Evolutionary conservation across 2,113 vertebrate species (phyloP).

Genomic region (Bagarius yarrelli): DNA sequence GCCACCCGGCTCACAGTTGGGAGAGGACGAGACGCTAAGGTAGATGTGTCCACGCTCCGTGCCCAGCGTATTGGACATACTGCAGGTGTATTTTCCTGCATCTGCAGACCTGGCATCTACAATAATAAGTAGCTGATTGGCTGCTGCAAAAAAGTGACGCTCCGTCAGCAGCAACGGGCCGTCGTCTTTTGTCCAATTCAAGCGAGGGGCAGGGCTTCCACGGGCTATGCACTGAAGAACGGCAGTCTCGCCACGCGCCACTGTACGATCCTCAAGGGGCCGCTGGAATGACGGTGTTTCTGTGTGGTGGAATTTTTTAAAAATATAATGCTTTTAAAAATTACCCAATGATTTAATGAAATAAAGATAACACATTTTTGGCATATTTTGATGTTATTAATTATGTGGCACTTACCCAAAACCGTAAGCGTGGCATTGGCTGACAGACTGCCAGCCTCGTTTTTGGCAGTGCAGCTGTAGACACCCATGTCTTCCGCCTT

Average conservation of each 20-base stretch:
- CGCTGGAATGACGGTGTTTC: slow-evolving; percentile 93
- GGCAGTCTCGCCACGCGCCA: slow-evolving; percentile 90
- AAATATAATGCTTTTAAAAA: background rate
- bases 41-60: slow-evolving; percentile 88
- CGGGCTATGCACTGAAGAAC: slow-evolving; percentile 95
- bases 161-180: slow-evolving; percentile 86
- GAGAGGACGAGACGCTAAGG: slow-evolving; percentile 83
- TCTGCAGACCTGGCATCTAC: slow-evolving; percentile 87
- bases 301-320: slow-evolving; percentile 58
- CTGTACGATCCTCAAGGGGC: slow-evolving; percentile 85
- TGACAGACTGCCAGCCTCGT: slow-evolving; percentile 89
- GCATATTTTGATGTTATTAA: background rate
- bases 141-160: slow-evolving; percentile 94
- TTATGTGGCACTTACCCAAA: slow-evolving; percentile 74
- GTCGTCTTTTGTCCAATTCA: slow-evolving; percentile 98
- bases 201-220: slow-evolving; percentile 84
- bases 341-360: background rate
- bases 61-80: slow-evolving; percentile 94
- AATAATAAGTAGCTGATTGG: slow-evolving; percentile 93
- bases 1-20: slow-evolving; percentile 85
- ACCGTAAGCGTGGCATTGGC: slow-evolving; percentile 92
- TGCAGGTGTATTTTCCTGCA: slow-evolving; percentile 91
- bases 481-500: slow-evolving; percentile 90
- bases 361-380: background rate
- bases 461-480: slow-evolving; percentile 95